Evolutionary conservation across 2,888 invertebrate genomes (phyloP), one percentile per base, ranked within the genome.

Genomic region (Drosophila kanekoi): DNA sequence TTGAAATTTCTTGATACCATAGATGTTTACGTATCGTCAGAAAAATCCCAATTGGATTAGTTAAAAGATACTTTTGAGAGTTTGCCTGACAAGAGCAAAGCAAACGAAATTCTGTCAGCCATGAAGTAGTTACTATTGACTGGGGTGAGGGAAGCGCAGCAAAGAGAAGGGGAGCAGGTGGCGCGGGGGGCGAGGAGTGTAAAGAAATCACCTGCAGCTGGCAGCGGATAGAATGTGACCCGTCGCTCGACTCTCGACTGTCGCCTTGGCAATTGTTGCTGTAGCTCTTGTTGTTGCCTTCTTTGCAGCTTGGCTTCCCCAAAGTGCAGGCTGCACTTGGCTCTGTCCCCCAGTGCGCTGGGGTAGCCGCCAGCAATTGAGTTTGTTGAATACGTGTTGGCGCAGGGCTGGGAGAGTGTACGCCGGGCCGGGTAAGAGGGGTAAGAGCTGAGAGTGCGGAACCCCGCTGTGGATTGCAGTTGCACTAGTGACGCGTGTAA

Each of bases 311-410:
- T 62, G 56, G 10, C 47, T 68, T 41, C 58, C 76, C 63, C 60
- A 61, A 61, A 59, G 47, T 48, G 48, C 56, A 65, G 38, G 47
- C 60, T 75, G 60, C 38, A 71, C 54, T 68, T 59, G 38, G 37
- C 32, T 53, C 32, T 35, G n/a, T 44, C 44, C 51, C 59, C 51
- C 66, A 14, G 33, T 59, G 43, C 35, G 48, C 43, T 16, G n/a
- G 57, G 54, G 60, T 44, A 47, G 75, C 60, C 74, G 51, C 51
- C 48, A 44, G 59, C 83, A 85, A 88, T 85, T 75, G 87, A 79
- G 88, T 88, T 88, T 79, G 68, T 47, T 67, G 62, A 54, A 68
- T 79, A 86, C 81, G 79, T 88, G 86, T 63, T 40, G 38, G 44
- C 32, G 40, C 13, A 2, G 23, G 16, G 9, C 16, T 4, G 8